phyloP scores from a whole-genome alignment of 2,888 invertebrate genomes.

The Lasioglossum leucozonium region DNA sequence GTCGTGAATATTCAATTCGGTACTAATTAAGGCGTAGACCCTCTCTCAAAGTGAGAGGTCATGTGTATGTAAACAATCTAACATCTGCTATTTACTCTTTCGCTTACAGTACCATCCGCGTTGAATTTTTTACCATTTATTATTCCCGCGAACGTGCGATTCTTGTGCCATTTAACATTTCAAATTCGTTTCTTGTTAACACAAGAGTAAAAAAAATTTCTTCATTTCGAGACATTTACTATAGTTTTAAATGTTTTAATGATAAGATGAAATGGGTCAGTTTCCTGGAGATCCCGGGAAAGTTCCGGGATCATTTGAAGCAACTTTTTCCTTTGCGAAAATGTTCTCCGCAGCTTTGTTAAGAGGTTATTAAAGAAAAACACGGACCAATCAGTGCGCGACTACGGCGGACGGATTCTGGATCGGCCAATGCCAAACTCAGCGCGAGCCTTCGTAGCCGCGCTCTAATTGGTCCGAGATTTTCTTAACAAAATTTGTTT shows the following conservation, averaged over 20 bases:
- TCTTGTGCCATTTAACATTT: neutral
- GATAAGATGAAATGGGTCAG: neutral
- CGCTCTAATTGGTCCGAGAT: too few relatives aligned
- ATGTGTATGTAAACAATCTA: constrained; percentile 17
- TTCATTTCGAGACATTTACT: neutral
- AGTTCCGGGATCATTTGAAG: too few relatives aligned
- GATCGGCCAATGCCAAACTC: too few relatives aligned
- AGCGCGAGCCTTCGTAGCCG: too few relatives aligned
- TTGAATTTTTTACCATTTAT: neutral
- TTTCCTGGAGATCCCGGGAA: neutral
- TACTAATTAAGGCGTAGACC: constrained; percentile 45
- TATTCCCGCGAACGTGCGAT: neutral
- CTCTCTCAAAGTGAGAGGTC: constrained; percentile 36
- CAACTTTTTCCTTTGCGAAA: too few relatives aligned
- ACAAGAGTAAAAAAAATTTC: neutral
- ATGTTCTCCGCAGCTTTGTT: too few relatives aligned
- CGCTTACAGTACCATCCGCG: neutral
- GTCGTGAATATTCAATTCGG: constrained; percentile 62
- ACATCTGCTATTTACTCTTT: constrained; percentile 3
- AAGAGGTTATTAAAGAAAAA: too few relatives aligned
- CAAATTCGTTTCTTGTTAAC: neutral
- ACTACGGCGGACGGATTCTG: too few relatives aligned
- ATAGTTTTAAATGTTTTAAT: too few relatives aligned
- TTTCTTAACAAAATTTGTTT: neutral
- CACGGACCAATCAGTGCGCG: too few relatives aligned